Percentiles rank a stretch among this genome's conserved stretches.
Evolutionary conservation across 92 coral and sea anemone species (phyloP).

Genomic region (Porites rus): DNA sequence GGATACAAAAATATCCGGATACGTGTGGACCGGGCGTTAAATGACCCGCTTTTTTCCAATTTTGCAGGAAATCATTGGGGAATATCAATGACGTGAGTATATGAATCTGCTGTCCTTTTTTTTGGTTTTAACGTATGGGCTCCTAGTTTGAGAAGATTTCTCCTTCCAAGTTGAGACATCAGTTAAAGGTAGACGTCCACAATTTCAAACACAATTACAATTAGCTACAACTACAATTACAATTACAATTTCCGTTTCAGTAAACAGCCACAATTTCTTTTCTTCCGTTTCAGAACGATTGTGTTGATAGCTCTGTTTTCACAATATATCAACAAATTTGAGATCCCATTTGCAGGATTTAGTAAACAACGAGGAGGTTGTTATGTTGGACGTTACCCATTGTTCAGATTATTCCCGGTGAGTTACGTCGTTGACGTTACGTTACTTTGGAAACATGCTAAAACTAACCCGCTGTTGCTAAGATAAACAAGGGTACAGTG

Average conservation of each 20-base stretch:
- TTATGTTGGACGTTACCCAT: constrained; percentile 63
- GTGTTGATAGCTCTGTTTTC: constrained; percentile 77
- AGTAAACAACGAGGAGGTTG: constrained; percentile 53
- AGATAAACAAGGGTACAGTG: too few relatives aligned
- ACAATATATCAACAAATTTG: constrained; percentile 65
- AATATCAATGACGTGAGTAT: constrained; percentile 85
- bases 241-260: too few relatives aligned
- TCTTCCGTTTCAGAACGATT: constrained; percentile 70
- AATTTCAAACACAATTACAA: too few relatives aligned
- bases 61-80: constrained; percentile 90
- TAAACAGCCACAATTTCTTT: background rate
- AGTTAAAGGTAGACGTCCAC: too few relatives aligned
- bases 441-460: background rate
- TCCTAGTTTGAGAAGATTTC: too few relatives aligned
- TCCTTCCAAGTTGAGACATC: too few relatives aligned
- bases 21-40: background rate
- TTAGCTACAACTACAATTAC: too few relatives aligned
- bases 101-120: too few relatives aligned
- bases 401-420: constrained; percentile 94
- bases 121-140: too few relatives aligned
- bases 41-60: background rate
- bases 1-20: background rate
- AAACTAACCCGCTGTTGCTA: background rate
- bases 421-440: constrained; percentile 55
- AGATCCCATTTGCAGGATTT: constrained; percentile 81